These are phyloP conservation scores for Amblyjoppa fuscipennis DNA, from an alignment of 2,888 invertebrate genomes.

Conservation along the genomic window DNA sequence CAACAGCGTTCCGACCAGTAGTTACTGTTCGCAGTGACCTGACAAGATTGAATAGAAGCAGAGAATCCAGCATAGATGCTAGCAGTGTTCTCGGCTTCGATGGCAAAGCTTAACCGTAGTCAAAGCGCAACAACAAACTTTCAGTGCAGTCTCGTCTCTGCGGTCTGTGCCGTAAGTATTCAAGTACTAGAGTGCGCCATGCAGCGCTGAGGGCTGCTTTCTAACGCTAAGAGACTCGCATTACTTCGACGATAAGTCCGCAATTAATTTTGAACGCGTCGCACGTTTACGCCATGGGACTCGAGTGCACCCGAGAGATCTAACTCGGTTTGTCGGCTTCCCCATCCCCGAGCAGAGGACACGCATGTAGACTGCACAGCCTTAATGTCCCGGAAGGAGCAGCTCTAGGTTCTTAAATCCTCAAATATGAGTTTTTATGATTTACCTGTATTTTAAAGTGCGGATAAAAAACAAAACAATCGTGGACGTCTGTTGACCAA, in stretches of 20 bases:
- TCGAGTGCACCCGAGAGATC: slow-evolving; percentile 63
- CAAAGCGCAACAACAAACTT: slow-evolving; percentile 56
- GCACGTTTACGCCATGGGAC: slow-evolving; percentile 61
- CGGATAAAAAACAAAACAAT: neutral
- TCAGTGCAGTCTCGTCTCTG: slow-evolving; percentile 43
- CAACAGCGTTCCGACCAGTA: neutral
- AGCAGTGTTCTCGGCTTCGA: neutral
- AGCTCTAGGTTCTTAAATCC: neutral
- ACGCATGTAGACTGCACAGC: slow-evolving; percentile 19
- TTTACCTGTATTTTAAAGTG: neutral
- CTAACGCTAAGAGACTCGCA: slow-evolving; percentile 54
- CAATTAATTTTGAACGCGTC: slow-evolving; percentile 67
- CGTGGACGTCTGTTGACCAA: neutral
- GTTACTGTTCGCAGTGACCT: neutral
- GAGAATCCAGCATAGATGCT: neutral
- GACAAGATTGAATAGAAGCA: slow-evolving; percentile 6
- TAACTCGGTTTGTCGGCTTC: slow-evolving; percentile 46
- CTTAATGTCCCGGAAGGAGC: neutral
- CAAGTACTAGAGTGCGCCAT: neutral
- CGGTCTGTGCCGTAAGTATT: slow-evolving; percentile 41
- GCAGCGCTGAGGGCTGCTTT: slow-evolving; percentile 35
- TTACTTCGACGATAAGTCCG: slow-evolving; percentile 63
- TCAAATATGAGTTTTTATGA: neutral
- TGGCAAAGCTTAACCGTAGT: neutral
- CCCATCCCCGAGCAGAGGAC: slow-evolving; percentile 42